These are phyloP conservation scores for Clitarchus hookeri DNA, from an alignment of 2,888 invertebrate species.

Conservation along the genomic window DNA sequence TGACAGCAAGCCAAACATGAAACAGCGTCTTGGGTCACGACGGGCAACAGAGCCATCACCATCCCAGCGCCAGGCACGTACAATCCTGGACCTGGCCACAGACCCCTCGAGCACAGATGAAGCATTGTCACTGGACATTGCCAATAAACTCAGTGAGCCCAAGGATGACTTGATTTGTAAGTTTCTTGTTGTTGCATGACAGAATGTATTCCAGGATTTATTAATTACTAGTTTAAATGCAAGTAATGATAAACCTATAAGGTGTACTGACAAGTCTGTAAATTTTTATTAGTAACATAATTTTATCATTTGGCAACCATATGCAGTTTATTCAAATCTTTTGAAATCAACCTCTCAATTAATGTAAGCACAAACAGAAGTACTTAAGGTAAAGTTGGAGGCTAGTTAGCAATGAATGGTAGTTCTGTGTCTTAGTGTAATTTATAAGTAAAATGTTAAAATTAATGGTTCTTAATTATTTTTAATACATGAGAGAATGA, in stretches of 20 bases:
- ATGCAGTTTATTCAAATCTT: not conserved
- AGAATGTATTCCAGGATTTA: too few relatives aligned
- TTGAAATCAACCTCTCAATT: too few relatives aligned
- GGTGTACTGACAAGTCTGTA: not conserved
- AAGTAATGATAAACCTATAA: too few relatives aligned
- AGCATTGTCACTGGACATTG: conserved; percentile 72
- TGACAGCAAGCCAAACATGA: conserved; percentile 60
- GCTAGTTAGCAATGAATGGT: too few relatives aligned
- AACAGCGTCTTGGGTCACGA: conserved; percentile 32
- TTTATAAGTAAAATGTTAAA: too few relatives aligned
- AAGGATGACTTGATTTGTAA: conserved; percentile 75
- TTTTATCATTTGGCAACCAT: not conserved
- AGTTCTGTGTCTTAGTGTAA: too few relatives aligned
- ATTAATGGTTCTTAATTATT: too few relatives aligned
- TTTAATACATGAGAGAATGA: too few relatives aligned
- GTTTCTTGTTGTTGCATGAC: conserved; percentile 46
- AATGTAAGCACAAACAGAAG: too few relatives aligned
- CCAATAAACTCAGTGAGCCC: conserved; percentile 72
- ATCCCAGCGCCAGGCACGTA: not conserved
- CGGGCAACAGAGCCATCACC: not conserved
- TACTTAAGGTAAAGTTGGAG: too few relatives aligned
- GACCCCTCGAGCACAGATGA: not conserved
- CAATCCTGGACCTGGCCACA: not conserved
- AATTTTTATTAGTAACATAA: not conserved
- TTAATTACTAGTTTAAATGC: too few relatives aligned